phyloP scores from a whole-genome alignment of 2,113 vertebrate species.

The Mellivora capensis region DNA sequence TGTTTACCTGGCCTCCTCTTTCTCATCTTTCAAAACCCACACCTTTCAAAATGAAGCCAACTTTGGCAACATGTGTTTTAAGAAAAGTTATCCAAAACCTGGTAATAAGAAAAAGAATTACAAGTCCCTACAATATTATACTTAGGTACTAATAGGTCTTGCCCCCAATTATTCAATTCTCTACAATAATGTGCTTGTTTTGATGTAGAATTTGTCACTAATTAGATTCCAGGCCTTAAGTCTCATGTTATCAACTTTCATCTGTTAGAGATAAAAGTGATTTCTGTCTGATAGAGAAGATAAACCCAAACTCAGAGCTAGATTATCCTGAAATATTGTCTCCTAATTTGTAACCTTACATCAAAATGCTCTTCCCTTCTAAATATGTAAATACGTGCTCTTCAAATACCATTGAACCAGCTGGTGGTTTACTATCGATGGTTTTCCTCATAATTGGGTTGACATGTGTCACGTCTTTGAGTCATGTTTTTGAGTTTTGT shows the following conservation, averaged over 20 bases:
- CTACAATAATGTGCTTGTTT: neutral
- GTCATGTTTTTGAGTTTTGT: neutral
- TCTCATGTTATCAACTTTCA: neutral
- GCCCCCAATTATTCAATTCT: neutral
- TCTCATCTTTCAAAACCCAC: neutral
- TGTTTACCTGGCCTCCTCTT: neutral
- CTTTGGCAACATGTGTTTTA: neutral
- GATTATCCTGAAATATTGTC: neutral
- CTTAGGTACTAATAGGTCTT: neutral
- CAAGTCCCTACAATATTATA: neutral
- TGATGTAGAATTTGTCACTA: neutral
- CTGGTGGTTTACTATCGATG: neutral
- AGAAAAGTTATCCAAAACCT: neutral
- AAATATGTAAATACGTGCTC: neutral
- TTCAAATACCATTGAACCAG: neutral
- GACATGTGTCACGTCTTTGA: neutral
- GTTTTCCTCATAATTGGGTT: neutral
- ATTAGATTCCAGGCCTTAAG: neutral
- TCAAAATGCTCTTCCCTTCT: neutral
- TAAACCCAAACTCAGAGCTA: neutral
- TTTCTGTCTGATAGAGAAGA: neutral
- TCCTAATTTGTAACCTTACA: neutral
- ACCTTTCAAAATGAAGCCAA: neutral
- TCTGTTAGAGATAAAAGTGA: neutral
- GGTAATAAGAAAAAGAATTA: neutral